Evolutionary conservation across 2,888 invertebrate genomes (phyloP).

Genomic region (Patella caerulea): DNA sequence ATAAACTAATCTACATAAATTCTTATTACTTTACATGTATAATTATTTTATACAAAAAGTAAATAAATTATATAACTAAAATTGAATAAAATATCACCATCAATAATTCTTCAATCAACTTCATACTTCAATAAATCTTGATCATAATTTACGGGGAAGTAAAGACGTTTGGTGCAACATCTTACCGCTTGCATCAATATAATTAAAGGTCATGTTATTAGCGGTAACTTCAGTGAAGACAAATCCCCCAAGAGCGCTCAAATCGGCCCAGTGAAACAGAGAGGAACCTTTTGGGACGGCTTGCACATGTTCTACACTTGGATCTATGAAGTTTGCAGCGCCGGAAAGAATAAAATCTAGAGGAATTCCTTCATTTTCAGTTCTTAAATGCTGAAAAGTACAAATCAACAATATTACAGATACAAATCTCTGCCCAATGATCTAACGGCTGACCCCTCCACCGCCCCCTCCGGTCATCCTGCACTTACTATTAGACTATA

Average conservation of each 20-base stretch:
- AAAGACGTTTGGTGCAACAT: constrained; percentile 53
- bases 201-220: constrained; percentile 60
- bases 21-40: too few species aligned
- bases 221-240: constrained; percentile 59
- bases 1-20: too few species aligned
- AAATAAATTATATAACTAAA: background rate
- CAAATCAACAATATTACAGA: constrained; percentile 2
- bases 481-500: too few species aligned
- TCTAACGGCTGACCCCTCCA: too few species aligned
- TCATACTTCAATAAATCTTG: background rate
- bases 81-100: background rate
- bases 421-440: too few species aligned
- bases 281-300: constrained; percentile 59
- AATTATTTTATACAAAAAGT: background rate
- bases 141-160: constrained; percentile 45
- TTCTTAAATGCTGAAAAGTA: constrained; percentile 58
- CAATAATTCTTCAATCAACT: background rate
- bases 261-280: constrained; percentile 68
- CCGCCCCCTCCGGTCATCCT: too few species aligned
- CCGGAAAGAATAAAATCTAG: constrained; percentile 72
- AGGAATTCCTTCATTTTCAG: constrained; percentile 40
- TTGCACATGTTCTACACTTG: constrained; percentile 59
- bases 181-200: constrained; percentile 53
- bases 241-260: constrained; percentile 68
- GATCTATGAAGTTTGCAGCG: constrained; percentile 71